Evolutionary conservation across 2,888 invertebrate genomes (phyloP).

Genomic region (Spicauda simplicius): DNA sequence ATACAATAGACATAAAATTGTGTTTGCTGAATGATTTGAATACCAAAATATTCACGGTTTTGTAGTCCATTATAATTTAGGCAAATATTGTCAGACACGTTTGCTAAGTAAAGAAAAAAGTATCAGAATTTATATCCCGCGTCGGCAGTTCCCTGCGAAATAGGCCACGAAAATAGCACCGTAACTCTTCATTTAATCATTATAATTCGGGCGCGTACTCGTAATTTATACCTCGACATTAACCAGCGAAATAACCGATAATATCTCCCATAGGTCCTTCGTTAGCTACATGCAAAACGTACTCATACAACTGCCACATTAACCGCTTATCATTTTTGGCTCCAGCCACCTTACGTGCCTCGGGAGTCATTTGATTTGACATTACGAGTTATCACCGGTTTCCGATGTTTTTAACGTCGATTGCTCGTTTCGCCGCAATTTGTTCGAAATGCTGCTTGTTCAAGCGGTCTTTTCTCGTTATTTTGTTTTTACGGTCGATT

Average conservation of each 20-base stretch:
- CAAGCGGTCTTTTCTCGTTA: not conserved
- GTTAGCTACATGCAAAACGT: conserved; percentile 50
- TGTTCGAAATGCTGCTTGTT: not conserved
- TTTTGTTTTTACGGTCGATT: too few relatives aligned
- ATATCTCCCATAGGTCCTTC: conserved; percentile 58
- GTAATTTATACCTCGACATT: conserved; percentile 45
- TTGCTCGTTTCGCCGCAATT: not conserved
- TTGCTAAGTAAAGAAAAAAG: not conserved
- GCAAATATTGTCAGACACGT: not conserved
- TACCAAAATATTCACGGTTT: not conserved
- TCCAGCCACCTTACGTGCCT: conserved; percentile 47
- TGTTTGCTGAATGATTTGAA: too few relatives aligned
- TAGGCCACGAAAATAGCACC: conserved; percentile 20
- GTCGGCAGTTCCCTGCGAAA: conserved; percentile 13
- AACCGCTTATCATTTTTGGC: conserved; percentile 76
- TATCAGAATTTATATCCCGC: not conserved
- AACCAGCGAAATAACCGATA: conserved; percentile 60
- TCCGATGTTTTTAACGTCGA: conserved; percentile 44
- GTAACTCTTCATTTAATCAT: conserved; percentile 35
- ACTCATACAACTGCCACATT: conserved; percentile 47
- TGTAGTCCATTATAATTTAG: not conserved
- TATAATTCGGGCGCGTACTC: conserved; percentile 40
- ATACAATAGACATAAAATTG: too few relatives aligned
- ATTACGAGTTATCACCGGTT: conserved; percentile 56
- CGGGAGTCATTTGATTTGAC: conserved; percentile 69